Evolutionary conservation across 2,797 vertebrate genomes (phyloP), one percentile per base, ranked within the genome.

Genomic region (Poecilia velifera): DNA sequence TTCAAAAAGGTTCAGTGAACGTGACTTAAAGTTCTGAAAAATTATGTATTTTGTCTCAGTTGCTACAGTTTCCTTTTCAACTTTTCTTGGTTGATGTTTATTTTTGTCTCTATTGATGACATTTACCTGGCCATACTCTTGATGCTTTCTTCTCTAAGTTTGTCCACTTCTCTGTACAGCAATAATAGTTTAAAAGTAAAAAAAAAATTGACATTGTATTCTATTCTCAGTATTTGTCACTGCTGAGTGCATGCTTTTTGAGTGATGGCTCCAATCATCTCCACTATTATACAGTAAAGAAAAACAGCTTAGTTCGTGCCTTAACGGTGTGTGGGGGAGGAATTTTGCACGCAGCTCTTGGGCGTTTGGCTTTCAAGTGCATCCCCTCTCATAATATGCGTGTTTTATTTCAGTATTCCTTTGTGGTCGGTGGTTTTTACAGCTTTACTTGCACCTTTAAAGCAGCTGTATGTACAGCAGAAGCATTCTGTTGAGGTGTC

Each of bases 401-500:
- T 86, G 76, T 82, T 82, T 78, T 77, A 77, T 53, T 77, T 47
- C 1, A 78, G 57, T 80, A 71, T 12, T 16, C 2, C 45, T 84
- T 80, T 87, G 59, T 83, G 79, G 72, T 83, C 78, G 71, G 51
- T 79, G 39, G 7, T 78, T 80, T 86, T 77, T 59, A 62, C 41
- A 39, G 75, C 74, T 80, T 78, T 62, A 45, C 79, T 74, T 75
- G 41, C 72, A 72, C 8, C 76, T 79, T 79, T 82, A 72, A 74
- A 78, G 86, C 78, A 53, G 62, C 59, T 80, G 80, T 85, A 85
- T 64, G 86, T 88, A 83, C 78, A 53, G 77, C 88, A 53, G 80
- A 74, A 87, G 76, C 83, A 78, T 86, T 84, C 79, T 88, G 88
- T 86, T 86, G 74, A 77, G 85, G 83, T 93, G 92, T 93, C 92